Percentiles rank a stretch among this genome's conserved stretches.
phyloP scores from a whole-genome alignment of 1,140 invertebrate genomes.

The Drosophila subobscura region DNA sequence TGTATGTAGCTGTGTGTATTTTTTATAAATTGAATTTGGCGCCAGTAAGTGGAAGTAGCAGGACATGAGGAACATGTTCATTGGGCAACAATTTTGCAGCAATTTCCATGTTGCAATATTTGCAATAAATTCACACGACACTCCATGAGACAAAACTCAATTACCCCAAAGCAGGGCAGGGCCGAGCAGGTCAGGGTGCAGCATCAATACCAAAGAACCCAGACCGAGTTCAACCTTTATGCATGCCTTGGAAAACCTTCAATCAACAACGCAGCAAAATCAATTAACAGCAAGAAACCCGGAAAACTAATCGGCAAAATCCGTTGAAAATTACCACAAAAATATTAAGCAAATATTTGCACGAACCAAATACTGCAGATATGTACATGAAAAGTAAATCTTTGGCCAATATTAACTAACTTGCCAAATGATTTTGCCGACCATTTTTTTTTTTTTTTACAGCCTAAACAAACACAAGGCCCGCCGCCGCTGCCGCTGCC shows the following conservation, averaged over 20 bases:
- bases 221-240: background rate
- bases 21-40: constrained; percentile 64
- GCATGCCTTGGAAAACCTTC: background rate
- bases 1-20: constrained; percentile 10
- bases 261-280: constrained; percentile 9
- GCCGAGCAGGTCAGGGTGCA: background rate
- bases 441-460: constrained; percentile 40
- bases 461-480: constrained; percentile 45
- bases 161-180: constrained; percentile 15
- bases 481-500: too few relatives aligned
- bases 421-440: constrained; percentile 42
- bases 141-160: constrained; percentile 47
- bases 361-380: constrained; percentile 15
- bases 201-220: background rate
- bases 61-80: constrained; percentile 23
- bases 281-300: constrained; percentile 28
- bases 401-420: constrained; percentile 48
- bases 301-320: constrained; percentile 27
- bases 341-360: constrained; percentile 50
- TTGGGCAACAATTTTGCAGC: constrained; percentile 46
- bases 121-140: constrained; percentile 56
- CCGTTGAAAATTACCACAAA: constrained; percentile 40
- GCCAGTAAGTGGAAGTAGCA: constrained; percentile 24
- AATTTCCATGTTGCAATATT: constrained; percentile 62
- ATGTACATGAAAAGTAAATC: constrained; percentile 47